These are phyloP conservation scores for Trichopria drosophilae DNA, from an alignment of 2,888 invertebrate species.

Conservation along the genomic window DNA sequence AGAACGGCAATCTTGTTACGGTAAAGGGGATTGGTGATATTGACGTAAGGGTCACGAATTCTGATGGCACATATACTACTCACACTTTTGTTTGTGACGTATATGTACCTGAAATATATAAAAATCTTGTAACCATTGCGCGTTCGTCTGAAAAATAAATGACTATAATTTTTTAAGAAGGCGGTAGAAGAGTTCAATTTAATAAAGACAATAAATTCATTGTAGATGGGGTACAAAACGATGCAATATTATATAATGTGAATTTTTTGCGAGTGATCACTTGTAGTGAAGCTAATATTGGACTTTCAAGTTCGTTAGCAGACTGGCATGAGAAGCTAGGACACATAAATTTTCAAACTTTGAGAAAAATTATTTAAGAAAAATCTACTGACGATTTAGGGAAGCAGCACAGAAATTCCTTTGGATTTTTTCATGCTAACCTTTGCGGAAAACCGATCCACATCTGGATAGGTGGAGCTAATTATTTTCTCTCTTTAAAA, in stretches of 20 bases:
- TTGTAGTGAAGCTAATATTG: background rate
- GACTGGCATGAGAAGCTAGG: conserved; percentile 27
- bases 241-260: conserved; percentile 26
- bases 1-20: conserved; percentile 14
- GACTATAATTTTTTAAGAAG: conserved; percentile 22
- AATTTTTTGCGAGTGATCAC: conserved; percentile 3
- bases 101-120: conserved; percentile 25
- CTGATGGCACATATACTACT: background rate
- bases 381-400: conserved; percentile 2
- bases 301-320: conserved; percentile 4
- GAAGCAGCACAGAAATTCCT: conserved; percentile 17
- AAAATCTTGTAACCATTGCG: conserved; percentile 12
- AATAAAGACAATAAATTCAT: conserved; percentile 7
- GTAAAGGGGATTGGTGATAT: conserved; percentile 18
- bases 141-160: conserved; percentile 7
- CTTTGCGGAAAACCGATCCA: conserved; percentile 15
- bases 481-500: conserved; percentile 14
- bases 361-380: conserved; percentile 30
- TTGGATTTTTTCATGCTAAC: conserved; percentile 21
- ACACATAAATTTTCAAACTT: conserved; percentile 22
- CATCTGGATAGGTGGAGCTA: conserved; percentile 9
- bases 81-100: conserved; percentile 18
- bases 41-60: conserved; percentile 1
- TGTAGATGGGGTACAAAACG: conserved; percentile 13
- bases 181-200: conserved; percentile 13